These are phyloP conservation scores for Petrolisthes manimaculis DNA, from an alignment of 2,888 invertebrate species.

Conservation along the genomic window DNA sequence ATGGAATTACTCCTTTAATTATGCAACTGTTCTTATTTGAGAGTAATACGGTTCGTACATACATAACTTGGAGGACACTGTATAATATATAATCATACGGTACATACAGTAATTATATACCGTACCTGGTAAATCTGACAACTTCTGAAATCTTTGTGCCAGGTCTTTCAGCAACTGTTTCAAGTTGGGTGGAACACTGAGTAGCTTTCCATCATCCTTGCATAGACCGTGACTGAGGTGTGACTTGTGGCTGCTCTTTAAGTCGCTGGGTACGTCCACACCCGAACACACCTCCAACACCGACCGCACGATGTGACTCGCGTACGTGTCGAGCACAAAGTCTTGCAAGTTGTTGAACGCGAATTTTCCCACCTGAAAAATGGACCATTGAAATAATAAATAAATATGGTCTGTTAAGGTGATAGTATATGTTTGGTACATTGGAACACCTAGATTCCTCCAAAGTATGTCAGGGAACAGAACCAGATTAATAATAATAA, in stretches of 20 bases:
- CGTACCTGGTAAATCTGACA: constrained; percentile 43
- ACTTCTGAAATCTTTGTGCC: constrained; percentile 36
- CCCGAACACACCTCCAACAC: constrained; percentile 73
- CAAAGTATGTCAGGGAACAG: too few species aligned
- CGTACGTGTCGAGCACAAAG: constrained; percentile 83
- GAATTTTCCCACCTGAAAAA: constrained; percentile 76
- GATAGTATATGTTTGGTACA: too few species aligned
- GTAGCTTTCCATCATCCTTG: constrained; percentile 5
- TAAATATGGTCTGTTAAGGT: not conserved
- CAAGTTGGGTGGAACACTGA: constrained; percentile 41
- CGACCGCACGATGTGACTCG: constrained; percentile 82
- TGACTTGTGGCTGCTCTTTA: constrained; percentile 49
- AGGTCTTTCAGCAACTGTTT: constrained; percentile 35
- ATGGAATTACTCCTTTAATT: too few species aligned
- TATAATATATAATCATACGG: not conserved
- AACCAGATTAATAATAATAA: too few species aligned
- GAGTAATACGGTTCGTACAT: not conserved
- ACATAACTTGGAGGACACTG: not conserved
- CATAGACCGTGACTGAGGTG: constrained; percentile 38
- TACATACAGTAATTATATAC: constrained; percentile 11
- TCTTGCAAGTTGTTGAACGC: constrained; percentile 87
- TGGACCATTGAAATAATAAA: not conserved
- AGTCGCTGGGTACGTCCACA: constrained; percentile 15
- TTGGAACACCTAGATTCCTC: too few species aligned
- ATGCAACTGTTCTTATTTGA: too few species aligned